Percentiles rank a stretch among this genome's conserved stretches.
Conservation (phyloP, 35 echinoderm and acorn worm species). For the Apostichopus japonicus region DNA sequence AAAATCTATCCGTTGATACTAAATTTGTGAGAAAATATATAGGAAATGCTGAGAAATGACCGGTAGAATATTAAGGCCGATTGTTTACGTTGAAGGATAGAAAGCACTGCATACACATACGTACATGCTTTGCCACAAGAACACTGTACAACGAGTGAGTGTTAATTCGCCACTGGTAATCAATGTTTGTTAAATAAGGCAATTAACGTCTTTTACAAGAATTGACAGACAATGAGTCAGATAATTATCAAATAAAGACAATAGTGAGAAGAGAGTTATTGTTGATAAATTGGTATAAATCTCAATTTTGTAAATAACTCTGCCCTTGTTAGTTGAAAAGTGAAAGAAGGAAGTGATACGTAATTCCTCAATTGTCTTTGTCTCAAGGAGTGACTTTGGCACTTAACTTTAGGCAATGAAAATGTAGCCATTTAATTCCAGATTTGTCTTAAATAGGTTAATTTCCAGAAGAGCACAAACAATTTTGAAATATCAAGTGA, state of each 20-base stretch:
- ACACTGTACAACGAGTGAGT: not conserved
- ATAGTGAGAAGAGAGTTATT: not conserved
- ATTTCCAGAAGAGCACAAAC: no score
- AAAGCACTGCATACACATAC: not conserved
- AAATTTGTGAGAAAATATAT: slow-evolving; percentile 3
- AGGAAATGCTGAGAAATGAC: not conserved
- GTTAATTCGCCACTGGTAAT: slow-evolving; percentile 34
- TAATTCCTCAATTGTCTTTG: not conserved
- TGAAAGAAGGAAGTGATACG: not conserved
- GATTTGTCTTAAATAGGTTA: no score
- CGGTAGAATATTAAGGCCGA: slow-evolving; percentile 38
- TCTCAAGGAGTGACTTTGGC: not conserved
- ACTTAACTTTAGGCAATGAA: no score
- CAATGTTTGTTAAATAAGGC: slow-evolving; percentile 51
- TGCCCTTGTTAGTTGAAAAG: not conserved
- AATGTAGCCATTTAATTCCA: no score
- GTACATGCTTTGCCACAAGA: slow-evolving; percentile 8
- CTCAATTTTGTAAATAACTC: not conserved
- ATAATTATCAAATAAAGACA: not conserved
- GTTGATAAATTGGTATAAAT: not conserved
- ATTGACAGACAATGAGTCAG: not conserved
- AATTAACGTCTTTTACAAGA: slow-evolving; percentile 33
- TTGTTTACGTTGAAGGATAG: slow-evolving; percentile 50
- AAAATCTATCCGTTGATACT: slow-evolving; percentile 1
- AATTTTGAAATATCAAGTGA: no score